Base-by-base conservation (phyloP, 2,797 vertebrate genomes). In the Clarias pachynema region DNA sequence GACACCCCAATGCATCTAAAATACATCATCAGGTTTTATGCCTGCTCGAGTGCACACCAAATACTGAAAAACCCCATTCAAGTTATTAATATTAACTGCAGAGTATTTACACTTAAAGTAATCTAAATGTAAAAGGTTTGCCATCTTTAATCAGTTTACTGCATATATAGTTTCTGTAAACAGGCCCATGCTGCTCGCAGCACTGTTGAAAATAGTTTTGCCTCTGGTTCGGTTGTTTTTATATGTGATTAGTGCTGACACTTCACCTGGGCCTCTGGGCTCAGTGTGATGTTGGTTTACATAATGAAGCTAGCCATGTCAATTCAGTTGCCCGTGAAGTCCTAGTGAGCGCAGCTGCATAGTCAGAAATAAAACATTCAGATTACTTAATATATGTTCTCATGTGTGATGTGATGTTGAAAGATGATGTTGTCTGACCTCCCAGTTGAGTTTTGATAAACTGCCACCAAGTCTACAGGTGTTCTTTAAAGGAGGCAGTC, bases 211-310 rank as follows among this genome's bases (percentile, higher is more conserved):
- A 56, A 56, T 56, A 56, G 49, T 74, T 74, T 75, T 75, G 72
- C 16, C 6, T 1, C 44, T 49, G 44, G 44, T 3, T 56, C n/a
- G 24, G 70, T n/a, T 49, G 40, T 29, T 75, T 31, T 56, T 29
- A 59, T 31, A 59, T 9, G 20, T 5, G 29, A 34, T 77, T 22
- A 77, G 18, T 22, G 74, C 56, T 77, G 74, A 75, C 56, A 59
- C 8, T 57, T 77, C 31, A 77, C 56, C 29, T 57, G 56, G 20
- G 18, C 29, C 1, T 77, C 29, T 31, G 34, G 26, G 56, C 10
- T 34, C 20, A 16, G 74, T 77, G 74, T 77, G 49, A 57, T 37
- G 31, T 31, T 77, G 74, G 4, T 34, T 77, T 77, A 34, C n/a
- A 18, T 14, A 59, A 77, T 77, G 53, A 34, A 77, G 49, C 8